These are phyloP conservation scores for Habropoda laboriosa DNA, from an alignment of 1,140 invertebrate genomes.

Conservation along the genomic window DNA sequence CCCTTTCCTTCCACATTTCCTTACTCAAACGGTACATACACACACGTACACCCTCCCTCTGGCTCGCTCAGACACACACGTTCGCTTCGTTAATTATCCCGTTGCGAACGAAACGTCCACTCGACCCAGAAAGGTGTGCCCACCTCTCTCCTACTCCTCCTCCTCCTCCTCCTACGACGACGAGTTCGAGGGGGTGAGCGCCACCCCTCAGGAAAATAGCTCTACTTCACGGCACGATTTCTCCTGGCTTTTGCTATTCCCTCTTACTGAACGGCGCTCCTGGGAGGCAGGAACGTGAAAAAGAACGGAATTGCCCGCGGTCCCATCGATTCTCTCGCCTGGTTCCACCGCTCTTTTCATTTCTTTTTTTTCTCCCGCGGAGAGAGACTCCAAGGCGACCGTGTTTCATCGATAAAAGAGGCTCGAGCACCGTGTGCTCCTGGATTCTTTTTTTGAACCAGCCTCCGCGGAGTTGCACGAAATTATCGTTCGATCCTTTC, in stretches of 20 bases:
- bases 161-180: too few relatives aligned
- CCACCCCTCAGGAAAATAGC: conserved; percentile 43
- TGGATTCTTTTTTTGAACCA: too few relatives aligned
- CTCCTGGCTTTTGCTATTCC: conserved; percentile 28
- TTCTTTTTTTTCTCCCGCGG: not conserved
- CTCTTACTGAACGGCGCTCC: conserved; percentile 35
- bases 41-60: not conserved
- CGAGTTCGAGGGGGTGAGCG: conserved; percentile 25
- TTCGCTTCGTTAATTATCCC: conserved; percentile 47
- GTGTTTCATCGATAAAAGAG: too few relatives aligned
- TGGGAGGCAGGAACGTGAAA: conserved; percentile 18
- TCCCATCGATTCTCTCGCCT: conserved; percentile 28
- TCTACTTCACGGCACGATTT: conserved; percentile 43
- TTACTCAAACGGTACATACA: not conserved
- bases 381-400: too few relatives aligned
- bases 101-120: conserved; percentile 49
- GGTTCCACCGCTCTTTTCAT: not conserved
- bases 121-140: conserved; percentile 45
- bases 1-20: not conserved
- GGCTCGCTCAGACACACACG: not conserved
- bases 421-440: too few relatives aligned
- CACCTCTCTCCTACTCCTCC: not conserved
- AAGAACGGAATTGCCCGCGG: conserved; percentile 29
- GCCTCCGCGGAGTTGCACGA: too few relatives aligned
- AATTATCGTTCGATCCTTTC: too few relatives aligned